Evolutionary conservation across 2,797 vertebrate species (phyloP).

Genomic region (Jordanella pulchra): DNA sequence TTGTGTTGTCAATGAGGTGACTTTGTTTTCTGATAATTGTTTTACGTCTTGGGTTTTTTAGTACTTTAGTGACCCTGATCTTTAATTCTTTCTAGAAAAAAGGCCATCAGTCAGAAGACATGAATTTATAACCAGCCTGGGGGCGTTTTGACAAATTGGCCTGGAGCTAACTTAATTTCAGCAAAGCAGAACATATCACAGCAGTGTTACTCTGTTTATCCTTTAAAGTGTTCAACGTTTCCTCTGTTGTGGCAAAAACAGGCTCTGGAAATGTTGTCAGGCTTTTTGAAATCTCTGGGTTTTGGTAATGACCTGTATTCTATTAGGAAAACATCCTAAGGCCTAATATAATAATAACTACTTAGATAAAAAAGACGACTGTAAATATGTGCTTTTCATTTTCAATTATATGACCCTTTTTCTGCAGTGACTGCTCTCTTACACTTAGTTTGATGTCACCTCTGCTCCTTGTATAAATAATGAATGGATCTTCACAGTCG

Average conservation of each 20-base stretch:
- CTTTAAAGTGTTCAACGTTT: too few relatives aligned
- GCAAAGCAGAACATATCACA: not conserved
- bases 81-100: not conserved
- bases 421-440: not conserved
- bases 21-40: too few relatives aligned
- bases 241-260: not conserved
- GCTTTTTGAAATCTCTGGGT: not conserved
- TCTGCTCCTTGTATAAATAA: not conserved
- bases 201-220: not conserved
- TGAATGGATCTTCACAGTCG: not conserved
- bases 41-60: too few relatives aligned
- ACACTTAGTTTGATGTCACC: too few relatives aligned
- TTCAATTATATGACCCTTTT: not conserved
- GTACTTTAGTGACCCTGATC: not conserved
- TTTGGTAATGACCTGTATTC: not conserved
- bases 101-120: not conserved
- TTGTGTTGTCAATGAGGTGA: fast-evolving
- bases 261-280: not conserved
- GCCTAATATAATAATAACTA: not conserved
- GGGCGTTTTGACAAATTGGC: not conserved
- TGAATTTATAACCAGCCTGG: not conserved
- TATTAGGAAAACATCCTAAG: not conserved
- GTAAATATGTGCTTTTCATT: not conserved
- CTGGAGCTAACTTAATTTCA: not conserved
- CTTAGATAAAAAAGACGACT: not conserved